These are phyloP conservation scores for Origma solitaria DNA, from an alignment of 2,113 vertebrate species.

Conservation along the genomic window DNA sequence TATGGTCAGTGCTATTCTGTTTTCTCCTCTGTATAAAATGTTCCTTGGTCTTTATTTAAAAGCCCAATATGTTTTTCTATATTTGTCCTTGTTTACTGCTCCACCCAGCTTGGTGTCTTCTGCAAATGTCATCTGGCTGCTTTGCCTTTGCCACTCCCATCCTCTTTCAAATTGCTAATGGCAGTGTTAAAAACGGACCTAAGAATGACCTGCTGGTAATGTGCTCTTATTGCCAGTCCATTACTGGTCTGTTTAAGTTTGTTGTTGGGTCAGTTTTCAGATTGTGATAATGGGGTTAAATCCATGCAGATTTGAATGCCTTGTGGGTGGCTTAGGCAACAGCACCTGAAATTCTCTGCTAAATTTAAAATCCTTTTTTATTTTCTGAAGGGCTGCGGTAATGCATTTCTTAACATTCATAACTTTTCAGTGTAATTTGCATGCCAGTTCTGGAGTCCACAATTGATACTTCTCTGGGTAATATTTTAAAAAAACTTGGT, in stretches of 20 bases:
- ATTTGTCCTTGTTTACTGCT: conserved; percentile 21
- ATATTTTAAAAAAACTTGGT: not conserved
- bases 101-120: conserved; percentile 3
- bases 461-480: not conserved
- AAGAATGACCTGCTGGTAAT: not conserved
- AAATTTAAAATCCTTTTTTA: not conserved
- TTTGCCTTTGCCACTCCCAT: conserved; percentile 40
- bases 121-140: conserved; percentile 25
- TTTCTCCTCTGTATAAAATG: not conserved
- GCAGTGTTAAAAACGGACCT: not conserved
- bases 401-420: not conserved
- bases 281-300: not conserved
- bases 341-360: not conserved
- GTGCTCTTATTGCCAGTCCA: not conserved
- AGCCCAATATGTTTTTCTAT: not conserved
- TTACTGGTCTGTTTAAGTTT: not conserved
- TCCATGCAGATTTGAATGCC: not conserved
- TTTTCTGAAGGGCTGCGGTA: not conserved
- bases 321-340: not conserved
- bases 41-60: not conserved
- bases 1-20: not conserved
- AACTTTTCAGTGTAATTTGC: not conserved
- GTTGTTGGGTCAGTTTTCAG: not conserved
- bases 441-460: not conserved
- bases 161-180: conserved; percentile 21